Conservation (phyloP, 2,113 vertebrate species). For the Pimephales promelas region DNA sequence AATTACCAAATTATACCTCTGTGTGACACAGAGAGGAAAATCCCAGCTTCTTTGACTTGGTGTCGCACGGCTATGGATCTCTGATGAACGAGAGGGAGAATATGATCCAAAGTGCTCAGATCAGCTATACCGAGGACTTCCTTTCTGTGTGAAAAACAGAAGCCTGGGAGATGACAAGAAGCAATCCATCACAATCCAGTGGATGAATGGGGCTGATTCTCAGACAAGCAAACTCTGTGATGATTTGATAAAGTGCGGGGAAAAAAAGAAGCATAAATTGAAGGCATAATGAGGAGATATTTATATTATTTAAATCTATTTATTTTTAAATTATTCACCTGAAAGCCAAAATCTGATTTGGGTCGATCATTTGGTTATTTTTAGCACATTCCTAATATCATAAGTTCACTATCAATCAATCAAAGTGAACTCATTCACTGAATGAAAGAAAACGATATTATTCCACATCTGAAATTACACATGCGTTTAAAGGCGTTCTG, state of each 20-base stretch:
- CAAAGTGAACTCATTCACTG: neutral
- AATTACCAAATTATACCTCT: constrained; percentile 48
- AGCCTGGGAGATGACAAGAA: constrained; percentile 47
- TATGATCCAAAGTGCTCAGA: constrained; percentile 32
- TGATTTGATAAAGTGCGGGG: constrained; percentile 67
- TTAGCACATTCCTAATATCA: neutral
- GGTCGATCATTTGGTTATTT: neutral
- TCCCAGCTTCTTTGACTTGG: constrained; percentile 26
- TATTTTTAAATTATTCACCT: neutral
- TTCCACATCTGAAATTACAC: neutral
- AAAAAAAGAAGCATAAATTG: constrained; percentile 69
- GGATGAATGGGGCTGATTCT: constrained; percentile 67
- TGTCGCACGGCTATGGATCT: constrained; percentile 20
- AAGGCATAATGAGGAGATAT: constrained; percentile 64
- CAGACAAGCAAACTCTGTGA: constrained; percentile 44
- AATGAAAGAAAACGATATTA: neutral
- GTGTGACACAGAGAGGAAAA: constrained; percentile 29
- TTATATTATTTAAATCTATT: neutral
- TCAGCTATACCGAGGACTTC: constrained; percentile 49
- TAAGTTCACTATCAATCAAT: neutral
- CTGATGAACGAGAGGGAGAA: constrained; percentile 34
- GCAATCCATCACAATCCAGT: constrained; percentile 68
- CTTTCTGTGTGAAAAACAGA: constrained; percentile 46
- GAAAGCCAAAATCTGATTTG: constrained; percentile 11
- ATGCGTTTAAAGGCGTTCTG: neutral